Base-by-base conservation (phyloP, 2,113 vertebrate species). In the Mionectes macconnelli region DNA sequence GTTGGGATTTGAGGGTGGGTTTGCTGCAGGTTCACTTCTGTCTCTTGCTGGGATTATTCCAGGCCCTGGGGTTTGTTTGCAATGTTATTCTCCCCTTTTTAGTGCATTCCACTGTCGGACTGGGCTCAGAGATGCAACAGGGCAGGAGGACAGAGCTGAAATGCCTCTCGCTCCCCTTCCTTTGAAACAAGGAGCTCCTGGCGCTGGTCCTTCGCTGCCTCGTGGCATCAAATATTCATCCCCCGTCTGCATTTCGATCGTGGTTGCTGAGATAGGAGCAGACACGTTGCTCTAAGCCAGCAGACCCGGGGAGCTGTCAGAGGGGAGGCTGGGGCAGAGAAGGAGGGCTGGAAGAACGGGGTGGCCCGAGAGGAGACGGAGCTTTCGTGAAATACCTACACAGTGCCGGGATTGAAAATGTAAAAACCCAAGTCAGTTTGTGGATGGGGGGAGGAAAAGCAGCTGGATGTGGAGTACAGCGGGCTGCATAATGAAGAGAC, bases 161-260 rank as follows among this genome's bases (percentile, higher is more conserved):
- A 50, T 19, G 39, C 10, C 11, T n/a, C 37, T 90, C 57, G 60
- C 73, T 42, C 74, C 74, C 64, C 66, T 50, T n/a, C 13, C 60
- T 85, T 76, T 69, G 85, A 63, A 68, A 59, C 2, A 5, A 44
- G 31, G 79, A 84, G 76, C 67, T 68, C 75, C 49, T 75, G 70
- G 33, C 78, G 57, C 92, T 53, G 84, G 74, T 76, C 59, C n/a
- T 87, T 70, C 82, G 74, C 79, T 90, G 89, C 75, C 85, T 95
- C 74, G 18, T 27, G n/a, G 72, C 88, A 95, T 95, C 95, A 88
- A 91, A 96, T 92, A 94, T 93, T 93, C 90, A 90, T 80, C 50
- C 85, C 28, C 0, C 57, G 82, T 78, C 88, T 85, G 85, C 80
- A 28, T 79, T 88, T 72, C 75, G 89, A 75, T 40, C 37, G 78